Conservation (phyloP, 2,888 invertebrate species). For the Eristalis arbustorum region DNA sequence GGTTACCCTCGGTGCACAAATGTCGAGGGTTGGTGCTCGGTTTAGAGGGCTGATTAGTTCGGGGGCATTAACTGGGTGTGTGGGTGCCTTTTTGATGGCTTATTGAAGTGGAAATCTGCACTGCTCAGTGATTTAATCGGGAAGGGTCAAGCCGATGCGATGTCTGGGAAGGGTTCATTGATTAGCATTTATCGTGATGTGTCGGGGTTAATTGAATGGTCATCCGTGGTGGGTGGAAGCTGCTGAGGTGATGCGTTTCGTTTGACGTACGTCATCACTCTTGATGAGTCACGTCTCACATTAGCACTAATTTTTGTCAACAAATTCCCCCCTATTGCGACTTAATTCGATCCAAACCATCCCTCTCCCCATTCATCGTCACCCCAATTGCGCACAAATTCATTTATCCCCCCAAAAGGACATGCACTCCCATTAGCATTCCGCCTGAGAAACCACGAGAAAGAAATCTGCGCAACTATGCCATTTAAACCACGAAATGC, state of each 20-base stretch:
- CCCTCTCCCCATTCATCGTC: too few species aligned
- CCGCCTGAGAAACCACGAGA: neutral
- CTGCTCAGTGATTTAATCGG: slow-evolving; percentile 57
- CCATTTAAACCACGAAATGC: slow-evolving; percentile 12
- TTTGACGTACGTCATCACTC: too few species aligned
- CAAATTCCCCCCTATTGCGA: too few species aligned
- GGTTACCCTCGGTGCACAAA: neutral
- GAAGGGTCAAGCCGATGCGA: slow-evolving; percentile 25
- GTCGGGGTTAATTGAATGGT: slow-evolving; percentile 57
- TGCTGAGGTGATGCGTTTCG: too few species aligned
- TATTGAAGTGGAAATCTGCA: slow-evolving; percentile 65
- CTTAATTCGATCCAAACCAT: too few species aligned
- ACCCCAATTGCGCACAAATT: too few species aligned
- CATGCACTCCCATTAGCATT: slow-evolving; percentile 5
- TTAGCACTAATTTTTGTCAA: too few species aligned
- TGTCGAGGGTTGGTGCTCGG: slow-evolving; percentile 1
- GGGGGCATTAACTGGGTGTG: slow-evolving; percentile 41
- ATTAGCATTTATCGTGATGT: slow-evolving; percentile 64
- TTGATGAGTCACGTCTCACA: too few species aligned
- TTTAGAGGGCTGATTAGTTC: slow-evolving; percentile 63
- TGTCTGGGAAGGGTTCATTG: slow-evolving; percentile 57
- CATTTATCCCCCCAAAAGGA: neutral
- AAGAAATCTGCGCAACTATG: neutral
- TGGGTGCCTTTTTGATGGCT: slow-evolving; percentile 48
- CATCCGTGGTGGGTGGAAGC: neutral